These are phyloP conservation scores for Cantharis nigra DNA, from an alignment of 2,888 invertebrate genomes.

Conservation along the genomic window DNA sequence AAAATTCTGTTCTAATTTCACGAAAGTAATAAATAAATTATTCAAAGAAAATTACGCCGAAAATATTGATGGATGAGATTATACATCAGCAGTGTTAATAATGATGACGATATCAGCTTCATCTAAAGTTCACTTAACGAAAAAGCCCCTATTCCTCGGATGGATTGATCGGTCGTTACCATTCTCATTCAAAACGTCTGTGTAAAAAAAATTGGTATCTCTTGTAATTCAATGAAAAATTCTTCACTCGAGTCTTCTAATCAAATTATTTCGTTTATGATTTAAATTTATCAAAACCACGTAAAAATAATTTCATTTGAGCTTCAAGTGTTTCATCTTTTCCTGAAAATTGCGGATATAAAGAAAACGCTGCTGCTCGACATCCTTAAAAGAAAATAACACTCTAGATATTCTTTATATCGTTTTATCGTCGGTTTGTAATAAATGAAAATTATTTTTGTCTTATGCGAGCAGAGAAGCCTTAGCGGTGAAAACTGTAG, in stretches of 20 bases:
- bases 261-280: background rate
- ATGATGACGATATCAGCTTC: background rate
- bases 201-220: background rate
- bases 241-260: background rate
- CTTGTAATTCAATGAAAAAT: background rate
- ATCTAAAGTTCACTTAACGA: background rate
- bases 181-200: constrained; percentile 1
- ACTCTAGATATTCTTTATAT: background rate
- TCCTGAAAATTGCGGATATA: background rate
- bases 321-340: background rate
- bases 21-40: background rate
- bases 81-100: background rate
- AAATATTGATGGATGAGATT: background rate
- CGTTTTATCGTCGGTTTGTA: background rate
- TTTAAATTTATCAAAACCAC: background rate
- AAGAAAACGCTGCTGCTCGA: background rate
- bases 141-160: background rate
- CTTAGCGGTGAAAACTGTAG: background rate
- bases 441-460: background rate
- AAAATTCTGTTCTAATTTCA: background rate
- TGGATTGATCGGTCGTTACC: background rate
- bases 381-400: background rate
- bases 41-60: background rate
- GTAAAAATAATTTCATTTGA: background rate
- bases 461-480: background rate